Base-by-base conservation (phyloP, 2,888 invertebrate genomes). In the Antitype chi region DNA sequence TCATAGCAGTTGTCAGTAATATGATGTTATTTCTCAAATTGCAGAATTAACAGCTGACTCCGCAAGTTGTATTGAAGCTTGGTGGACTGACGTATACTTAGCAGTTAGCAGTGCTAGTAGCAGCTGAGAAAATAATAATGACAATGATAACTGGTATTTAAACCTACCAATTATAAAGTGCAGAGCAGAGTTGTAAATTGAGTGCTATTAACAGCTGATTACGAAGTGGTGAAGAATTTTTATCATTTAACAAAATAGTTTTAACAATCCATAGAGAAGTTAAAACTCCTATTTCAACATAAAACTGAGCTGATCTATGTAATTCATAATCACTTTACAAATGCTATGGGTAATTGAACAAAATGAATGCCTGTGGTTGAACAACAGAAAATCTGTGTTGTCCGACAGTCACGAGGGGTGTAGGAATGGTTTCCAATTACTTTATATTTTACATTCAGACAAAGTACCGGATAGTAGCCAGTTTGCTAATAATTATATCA, bases 291-390 rank as follows among this genome's bases (percentile, higher is more conserved):
- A 49, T 25, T 47, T 49, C 7, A 47, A 13, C 25, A 13, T 20
- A 25, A 13, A 47, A 49, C 66, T 49, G 47, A 25, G 13, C 13
- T 47, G 13, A 47, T 47, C 64, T 25, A 20, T 25, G 20, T 20
- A 25, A 3, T 47, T 66, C 25, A 25, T 25, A 47, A 25, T 47
- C 43, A 20, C 20, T 60, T 60, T 60, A 25, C 25, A 59, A 28
- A 20, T 25, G 20, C 9, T 38, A 57, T 69, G 38, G 69, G 38
- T 55, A 53, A 53, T 68, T 55, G 53, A 68, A 68, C 9, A 59
- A 59, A 43, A 9, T 47, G 60, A 23, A 55, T 55, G 68, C 20
- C 13, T 60, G 13, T 23, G 3, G 3, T 13, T 43, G 23, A 43
- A 43, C 59, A 43, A 70, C 60, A 47, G 28, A 43, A 28, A 43